These are phyloP conservation scores for Leptinotarsa haldemani DNA, from an alignment of 2,888 invertebrate genomes.

Conservation along the genomic window DNA sequence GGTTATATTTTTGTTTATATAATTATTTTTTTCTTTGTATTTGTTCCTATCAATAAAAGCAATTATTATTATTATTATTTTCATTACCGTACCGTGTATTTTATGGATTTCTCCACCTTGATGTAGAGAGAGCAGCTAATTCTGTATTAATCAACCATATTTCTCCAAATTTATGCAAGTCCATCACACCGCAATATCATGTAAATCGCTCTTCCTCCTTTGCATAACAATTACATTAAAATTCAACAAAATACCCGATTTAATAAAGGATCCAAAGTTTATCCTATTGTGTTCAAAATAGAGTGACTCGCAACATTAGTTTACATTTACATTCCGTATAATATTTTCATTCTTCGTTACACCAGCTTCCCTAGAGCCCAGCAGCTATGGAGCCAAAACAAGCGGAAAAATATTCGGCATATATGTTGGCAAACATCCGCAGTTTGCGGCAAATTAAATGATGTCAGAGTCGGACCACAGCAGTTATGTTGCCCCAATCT, in stretches of 20 bases:
- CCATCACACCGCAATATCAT: conserved; percentile 27
- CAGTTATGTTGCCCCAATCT: too few species aligned
- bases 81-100: too few species aligned
- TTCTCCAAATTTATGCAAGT: conserved; percentile 12
- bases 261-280: conserved; percentile 37
- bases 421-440: conserved; percentile 46
- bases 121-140: too few species aligned
- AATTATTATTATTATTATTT: too few species aligned
- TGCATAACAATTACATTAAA: conserved; percentile 35
- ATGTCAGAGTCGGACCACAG: conserved; percentile 4
- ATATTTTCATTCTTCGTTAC: conserved; percentile 38
- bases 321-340: conserved; percentile 49
- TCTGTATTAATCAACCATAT: neutral
- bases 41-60: too few species aligned
- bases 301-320: conserved; percentile 51
- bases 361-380: conserved; percentile 31
- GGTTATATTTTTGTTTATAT: too few species aligned
- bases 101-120: too few species aligned
- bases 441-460: conserved; percentile 48
- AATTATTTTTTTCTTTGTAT: too few species aligned
- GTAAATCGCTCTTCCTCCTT: conserved; percentile 32
- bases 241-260: conserved; percentile 30
- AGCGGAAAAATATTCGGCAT: conserved; percentile 52
- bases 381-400: conserved; percentile 45
- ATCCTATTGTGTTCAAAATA: conserved; percentile 38